Base-by-base conservation (phyloP, 2,797 vertebrate species). In the Alca torda region DNA sequence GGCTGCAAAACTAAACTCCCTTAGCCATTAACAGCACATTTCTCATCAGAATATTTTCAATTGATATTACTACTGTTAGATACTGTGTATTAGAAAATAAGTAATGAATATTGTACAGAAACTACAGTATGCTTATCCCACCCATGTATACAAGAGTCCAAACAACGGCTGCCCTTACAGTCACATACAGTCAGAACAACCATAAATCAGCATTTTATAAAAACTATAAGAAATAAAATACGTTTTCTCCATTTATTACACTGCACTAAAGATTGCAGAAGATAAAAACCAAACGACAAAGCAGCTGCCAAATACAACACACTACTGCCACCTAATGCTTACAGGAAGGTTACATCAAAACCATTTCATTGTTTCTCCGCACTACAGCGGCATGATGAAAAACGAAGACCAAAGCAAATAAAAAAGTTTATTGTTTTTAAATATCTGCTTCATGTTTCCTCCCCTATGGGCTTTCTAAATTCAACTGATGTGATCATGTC, bases 251-350 rank as follows among this genome's bases (percentile, higher is more conserved):
- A 61, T 89, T 95, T 80, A 60, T 84, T 86, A 87, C 16, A 93
- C 33, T 17, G 65, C 64, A 80, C 61, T 74, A 21, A 91, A 69
- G 74, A 92, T 5, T 61, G 54, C 56, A 30, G 94, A 81, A 95
- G 82, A n/a, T 57, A 78, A 82, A 84, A 85, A 20, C 18, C 25
- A 28, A 74, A 45, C 63, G 78, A 93, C 83, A 96, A 87, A 95
- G 87, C 95, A 93, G 89, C 92, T 91, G 95, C 95, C 95, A 98
- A 98, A 94, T 80, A 96, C 97, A 98, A 98, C 98, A 98, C 98
- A 96, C 98, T 98, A 98, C 99, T 99, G 99, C 99, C 99, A 98
- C 98, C 99, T 99, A 99, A 98, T 98, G 99, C 97, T 97, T 94
- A 77, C 69, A 35, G 64, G 91, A 90, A 80, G 95, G 90, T 45